phyloP scores from a whole-genome alignment of 2,113 vertebrate genomes.

The Craseonycteris thonglongyai region DNA sequence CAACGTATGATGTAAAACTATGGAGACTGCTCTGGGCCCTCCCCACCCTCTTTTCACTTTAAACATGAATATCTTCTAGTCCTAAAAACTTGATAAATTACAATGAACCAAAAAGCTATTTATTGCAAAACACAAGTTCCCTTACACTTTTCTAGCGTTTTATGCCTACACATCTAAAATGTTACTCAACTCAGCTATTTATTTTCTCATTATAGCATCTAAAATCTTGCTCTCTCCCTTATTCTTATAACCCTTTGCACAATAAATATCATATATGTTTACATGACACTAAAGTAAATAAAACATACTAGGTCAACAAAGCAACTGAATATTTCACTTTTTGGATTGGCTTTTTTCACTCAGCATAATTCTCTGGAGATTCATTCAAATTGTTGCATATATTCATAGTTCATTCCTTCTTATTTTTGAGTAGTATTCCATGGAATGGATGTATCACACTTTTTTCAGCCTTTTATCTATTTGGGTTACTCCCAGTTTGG shows the following conservation, averaged over 20 bases:
- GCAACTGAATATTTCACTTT: not conserved
- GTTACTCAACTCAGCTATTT: conserved; percentile 11
- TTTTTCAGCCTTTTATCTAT: not conserved
- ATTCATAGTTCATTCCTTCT: conserved; percentile 12
- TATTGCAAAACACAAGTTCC: not conserved
- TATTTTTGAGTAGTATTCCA: not conserved
- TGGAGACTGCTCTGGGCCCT: too few relatives aligned
- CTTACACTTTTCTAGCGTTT: conserved; percentile 2
- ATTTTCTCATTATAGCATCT: not conserved
- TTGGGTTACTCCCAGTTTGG: not conserved
- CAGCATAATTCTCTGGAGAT: conserved; percentile 12
- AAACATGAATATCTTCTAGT: not conserved
- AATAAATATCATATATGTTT: not conserved
- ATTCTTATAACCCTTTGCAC: not conserved
- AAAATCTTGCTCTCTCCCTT: conserved; percentile 10
- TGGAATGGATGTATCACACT: not conserved
- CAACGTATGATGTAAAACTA: too few relatives aligned
- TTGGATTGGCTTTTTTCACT: not conserved
- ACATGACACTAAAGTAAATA: conserved; percentile 20
- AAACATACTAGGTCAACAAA: conserved; percentile 12
- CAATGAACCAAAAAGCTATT: conserved; percentile 10
- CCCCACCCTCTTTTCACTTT: too few relatives aligned
- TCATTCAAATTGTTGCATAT: not conserved
- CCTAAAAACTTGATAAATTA: not conserved
- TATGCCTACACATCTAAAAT: not conserved